Conservation (phyloP, 2,888 invertebrate species). For the Axea sp. region DNA sequence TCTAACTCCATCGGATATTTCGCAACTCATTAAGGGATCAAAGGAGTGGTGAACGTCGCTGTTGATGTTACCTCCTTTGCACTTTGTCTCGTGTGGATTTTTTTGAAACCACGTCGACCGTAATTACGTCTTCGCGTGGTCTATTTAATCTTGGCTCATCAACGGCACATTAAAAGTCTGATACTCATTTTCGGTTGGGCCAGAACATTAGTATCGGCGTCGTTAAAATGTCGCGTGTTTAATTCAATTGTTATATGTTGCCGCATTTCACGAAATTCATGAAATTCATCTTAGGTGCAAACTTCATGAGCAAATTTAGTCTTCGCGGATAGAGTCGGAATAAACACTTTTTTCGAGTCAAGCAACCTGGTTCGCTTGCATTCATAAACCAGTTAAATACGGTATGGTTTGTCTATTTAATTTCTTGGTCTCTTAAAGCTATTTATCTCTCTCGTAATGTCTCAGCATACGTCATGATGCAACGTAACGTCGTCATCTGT, state of each 20-base stretch:
- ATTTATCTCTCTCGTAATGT: slow-evolving; percentile 59
- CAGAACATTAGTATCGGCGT: slow-evolving; percentile 43
- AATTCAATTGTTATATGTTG: slow-evolving; percentile 63
- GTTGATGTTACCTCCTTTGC: slow-evolving; percentile 61
- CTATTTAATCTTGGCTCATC: slow-evolving; percentile 75
- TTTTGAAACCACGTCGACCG: slow-evolving; percentile 68
- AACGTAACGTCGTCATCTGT: slow-evolving; percentile 67
- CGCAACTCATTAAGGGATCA: slow-evolving; percentile 72
- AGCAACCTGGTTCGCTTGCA: slow-evolving; percentile 49
- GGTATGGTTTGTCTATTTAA: slow-evolving; percentile 63
- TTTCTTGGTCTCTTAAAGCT: slow-evolving; percentile 50
- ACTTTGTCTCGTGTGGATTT: slow-evolving; percentile 63
- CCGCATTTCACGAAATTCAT: slow-evolving; percentile 54
- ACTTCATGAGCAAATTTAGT: slow-evolving; percentile 64
- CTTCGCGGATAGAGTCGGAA: background rate
- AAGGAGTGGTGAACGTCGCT: slow-evolving; percentile 69
- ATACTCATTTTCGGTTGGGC: slow-evolving; percentile 34
- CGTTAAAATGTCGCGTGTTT: slow-evolving; percentile 41
- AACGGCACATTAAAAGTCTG: slow-evolving; percentile 67
- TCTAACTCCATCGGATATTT: slow-evolving; percentile 52
- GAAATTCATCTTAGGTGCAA: slow-evolving; percentile 32
- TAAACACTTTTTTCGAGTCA: slow-evolving; percentile 12
- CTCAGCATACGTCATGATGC: slow-evolving; percentile 68
- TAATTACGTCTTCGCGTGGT: slow-evolving; percentile 75
- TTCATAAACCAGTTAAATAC: slow-evolving; percentile 69